Percentiles rank a stretch among this genome's conserved stretches.
Evolutionary conservation across 2,888 invertebrate species (phyloP).

Genomic region (Hyppa rectilinea): DNA sequence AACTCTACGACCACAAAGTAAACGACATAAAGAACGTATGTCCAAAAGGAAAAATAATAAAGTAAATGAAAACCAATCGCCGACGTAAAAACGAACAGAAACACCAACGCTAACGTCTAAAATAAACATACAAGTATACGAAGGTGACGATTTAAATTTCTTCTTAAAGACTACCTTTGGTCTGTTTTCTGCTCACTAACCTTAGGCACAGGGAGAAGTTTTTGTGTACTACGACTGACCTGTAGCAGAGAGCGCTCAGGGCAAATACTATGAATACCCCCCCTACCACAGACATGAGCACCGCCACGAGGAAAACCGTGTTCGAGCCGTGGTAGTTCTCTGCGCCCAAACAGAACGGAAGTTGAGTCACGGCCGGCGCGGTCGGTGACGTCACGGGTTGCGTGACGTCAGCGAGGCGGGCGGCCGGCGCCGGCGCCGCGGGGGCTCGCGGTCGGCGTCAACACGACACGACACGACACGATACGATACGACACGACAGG

Average conservation of each 20-base stretch:
- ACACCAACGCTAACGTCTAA: constrained; percentile 90
- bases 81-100: constrained; percentile 88
- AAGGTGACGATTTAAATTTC: constrained; percentile 91
- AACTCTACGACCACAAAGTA: constrained; percentile 89
- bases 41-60: constrained; percentile 78
- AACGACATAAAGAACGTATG: constrained; percentile 84
- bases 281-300: constrained; percentile 99
- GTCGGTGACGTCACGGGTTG: constrained; percentile 71
- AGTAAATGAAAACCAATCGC: constrained; percentile 86
- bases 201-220: constrained; percentile 99
- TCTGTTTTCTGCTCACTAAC: constrained; percentile 98
- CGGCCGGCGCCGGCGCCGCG: constrained; percentile 81
- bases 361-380: constrained; percentile 78
- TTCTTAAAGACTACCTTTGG: constrained; percentile 92
- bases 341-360: constrained; percentile 91
- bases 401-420: constrained; percentile 75
- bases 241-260: constrained; percentile 99
- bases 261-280: constrained; percentile 99
- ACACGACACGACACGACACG: constrained; percentile 67
- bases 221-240: constrained; percentile 99
- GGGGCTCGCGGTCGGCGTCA: constrained; percentile 72
- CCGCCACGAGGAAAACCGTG: constrained; percentile 99
- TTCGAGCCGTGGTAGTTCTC: constrained; percentile 99
- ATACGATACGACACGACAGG: constrained; percentile 76
- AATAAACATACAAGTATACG: constrained; percentile 90